Evolutionary conservation across 2,888 invertebrate species (phyloP), one percentile per base, ranked within the genome.

Genomic region (Conistra vaccinii): DNA sequence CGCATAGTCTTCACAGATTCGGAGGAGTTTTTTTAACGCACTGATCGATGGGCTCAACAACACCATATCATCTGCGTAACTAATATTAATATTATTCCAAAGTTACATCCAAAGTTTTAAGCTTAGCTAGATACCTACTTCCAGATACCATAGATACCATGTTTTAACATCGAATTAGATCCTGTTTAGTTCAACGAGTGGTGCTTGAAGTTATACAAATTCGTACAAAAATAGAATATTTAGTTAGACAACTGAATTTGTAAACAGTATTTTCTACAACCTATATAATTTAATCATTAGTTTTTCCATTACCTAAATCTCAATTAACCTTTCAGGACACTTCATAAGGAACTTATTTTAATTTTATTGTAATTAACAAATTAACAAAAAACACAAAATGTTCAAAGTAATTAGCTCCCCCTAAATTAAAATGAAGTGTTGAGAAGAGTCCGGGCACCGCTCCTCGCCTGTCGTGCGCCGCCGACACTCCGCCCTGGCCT

Each of bases 401-500:
- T 71, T 84, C 26, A 5, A 71, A 69, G 66, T 72, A 80, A 84
- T 74, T 62, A 69, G n/a, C 35, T 68, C 10, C 26, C 53, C 14
- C 2, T 61, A 71, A 69, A 80, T 66, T 61, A 48, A 66, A 76
- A 76, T 42, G 14, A 69, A 74, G 70, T 69, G 68, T 69, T 58
- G 57, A 69, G 26, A 53, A 35, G 14, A 5, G 29, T 39, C 57
- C n/a, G 10, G 14, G 29, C 32, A 29, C 60, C 35, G 9, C 42
- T 12, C 45, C n/a, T n/a, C 23, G 58, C 39, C 23, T 23, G 20
- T 20, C 17, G 9, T 26, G n/a, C 57, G 69, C 60, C 73, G 71
- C 79, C 65, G 45, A 23, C 63, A 72, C 67, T 48, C 14, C 17
- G 71, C 45, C 69, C 73, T 69, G 51, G 55, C 75, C 79, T 70